These are phyloP conservation scores for Lytechinus pictus DNA, from an alignment of 35 echinoderm and acorn worm genomes.

Conservation along the genomic window DNA sequence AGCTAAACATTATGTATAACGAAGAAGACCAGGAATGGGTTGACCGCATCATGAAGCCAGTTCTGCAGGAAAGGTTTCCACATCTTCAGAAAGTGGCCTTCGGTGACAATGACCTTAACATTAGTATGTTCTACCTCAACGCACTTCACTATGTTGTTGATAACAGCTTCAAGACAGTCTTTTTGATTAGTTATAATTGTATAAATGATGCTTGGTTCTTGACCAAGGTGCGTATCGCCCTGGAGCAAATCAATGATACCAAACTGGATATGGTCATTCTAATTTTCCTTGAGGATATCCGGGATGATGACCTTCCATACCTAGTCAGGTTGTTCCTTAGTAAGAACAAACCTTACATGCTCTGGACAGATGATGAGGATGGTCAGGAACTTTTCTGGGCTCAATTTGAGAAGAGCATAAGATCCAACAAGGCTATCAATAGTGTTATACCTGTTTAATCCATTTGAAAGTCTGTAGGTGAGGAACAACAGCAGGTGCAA, in stretches of 20 bases:
- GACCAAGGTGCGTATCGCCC: not conserved
- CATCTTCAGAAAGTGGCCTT: not conserved
- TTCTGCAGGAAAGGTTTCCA: not conserved
- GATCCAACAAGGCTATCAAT: not conserved
- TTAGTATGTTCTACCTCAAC: slow-evolving; percentile 12
- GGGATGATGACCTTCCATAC: not conserved
- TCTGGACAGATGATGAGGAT: slow-evolving; percentile 32
- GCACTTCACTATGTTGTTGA: not conserved
- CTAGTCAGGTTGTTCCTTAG: not conserved
- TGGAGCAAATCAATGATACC: slow-evolving; percentile 1
- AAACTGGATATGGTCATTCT: slow-evolving; percentile 18
- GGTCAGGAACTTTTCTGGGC: slow-evolving; percentile 30
- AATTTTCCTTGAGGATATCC: not conserved
- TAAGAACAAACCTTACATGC: slow-evolving; percentile 26
- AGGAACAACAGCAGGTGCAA: too few species aligned
- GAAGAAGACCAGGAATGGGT: slow-evolving; percentile 8
- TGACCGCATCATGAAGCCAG: not conserved
- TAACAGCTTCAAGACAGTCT: slow-evolving; percentile 14
- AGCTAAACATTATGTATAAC: not conserved
- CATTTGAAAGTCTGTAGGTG: too few species aligned
- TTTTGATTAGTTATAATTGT: slow-evolving; percentile 3
- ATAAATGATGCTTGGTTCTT: slow-evolving; percentile 20
- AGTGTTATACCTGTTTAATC: not conserved
- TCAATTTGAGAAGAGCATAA: slow-evolving; percentile 20
- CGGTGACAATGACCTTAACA: not conserved